Conservation (phyloP, 2,113 vertebrate genomes). For the Montifringilla adamsi region DNA sequence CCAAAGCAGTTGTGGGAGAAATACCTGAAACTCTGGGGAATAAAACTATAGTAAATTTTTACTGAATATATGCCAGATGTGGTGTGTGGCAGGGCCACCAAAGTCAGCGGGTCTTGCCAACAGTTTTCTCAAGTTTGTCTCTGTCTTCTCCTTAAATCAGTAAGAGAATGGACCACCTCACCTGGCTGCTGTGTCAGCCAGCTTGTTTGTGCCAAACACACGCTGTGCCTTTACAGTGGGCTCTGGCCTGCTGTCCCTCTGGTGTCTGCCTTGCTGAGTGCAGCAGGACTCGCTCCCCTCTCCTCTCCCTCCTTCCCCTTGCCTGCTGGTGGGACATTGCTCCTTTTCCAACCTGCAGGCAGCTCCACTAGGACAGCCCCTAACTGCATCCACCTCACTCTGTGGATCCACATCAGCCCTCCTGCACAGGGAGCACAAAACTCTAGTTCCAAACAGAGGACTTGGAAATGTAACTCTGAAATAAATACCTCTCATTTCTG, state of each 20-base stretch:
- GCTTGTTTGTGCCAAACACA: not conserved
- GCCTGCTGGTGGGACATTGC: accelerated
- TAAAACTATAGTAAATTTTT: not conserved
- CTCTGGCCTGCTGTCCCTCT: not conserved
- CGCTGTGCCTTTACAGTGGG: not conserved
- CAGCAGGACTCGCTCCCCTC: not conserved
- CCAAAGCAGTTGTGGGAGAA: not conserved
- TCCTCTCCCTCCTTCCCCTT: not conserved
- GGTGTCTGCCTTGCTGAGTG: not conserved
- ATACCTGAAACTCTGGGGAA: not conserved
- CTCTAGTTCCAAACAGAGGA: not conserved
- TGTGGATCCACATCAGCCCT: not conserved
- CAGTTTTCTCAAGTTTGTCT: not conserved
- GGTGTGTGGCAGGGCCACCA: not conserved
- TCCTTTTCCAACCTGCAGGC: not conserved
- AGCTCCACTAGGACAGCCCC: not conserved
- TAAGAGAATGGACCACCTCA: not conserved
- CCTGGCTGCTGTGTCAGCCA: not conserved
- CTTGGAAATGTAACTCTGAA: not conserved
- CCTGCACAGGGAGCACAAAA: not conserved
- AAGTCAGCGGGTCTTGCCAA: not conserved
- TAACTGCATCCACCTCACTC: not conserved
- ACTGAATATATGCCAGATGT: not conserved
- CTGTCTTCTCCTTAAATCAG: not conserved
- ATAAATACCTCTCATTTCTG: not conserved